Conservation (phyloP, 2,113 vertebrate genomes). For the Syngnathus typhle region DNA sequence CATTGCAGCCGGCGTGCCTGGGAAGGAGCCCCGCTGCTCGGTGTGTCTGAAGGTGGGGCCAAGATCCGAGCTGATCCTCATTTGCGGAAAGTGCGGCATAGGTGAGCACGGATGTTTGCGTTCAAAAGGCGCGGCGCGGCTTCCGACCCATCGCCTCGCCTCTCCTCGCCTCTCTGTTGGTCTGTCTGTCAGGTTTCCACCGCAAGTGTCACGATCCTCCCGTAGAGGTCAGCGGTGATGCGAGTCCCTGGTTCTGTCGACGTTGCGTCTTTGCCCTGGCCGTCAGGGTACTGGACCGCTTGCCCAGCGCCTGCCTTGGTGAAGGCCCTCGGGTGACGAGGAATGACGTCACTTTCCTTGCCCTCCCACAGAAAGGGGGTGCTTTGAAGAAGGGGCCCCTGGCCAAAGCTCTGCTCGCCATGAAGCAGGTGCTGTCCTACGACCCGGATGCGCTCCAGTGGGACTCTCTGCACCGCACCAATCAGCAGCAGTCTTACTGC, state of each 20-base stretch:
- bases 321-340: too few species aligned
- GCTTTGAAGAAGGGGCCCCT: slow-evolving; percentile 91
- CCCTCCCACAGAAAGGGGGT: slow-evolving; percentile 81
- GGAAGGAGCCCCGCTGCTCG: slow-evolving; percentile 87
- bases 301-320: not conserved
- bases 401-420: slow-evolving; percentile 80
- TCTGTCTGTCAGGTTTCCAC: slow-evolving; percentile 78
- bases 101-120: slow-evolving; percentile 68
- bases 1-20: slow-evolving; percentile 82
- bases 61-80: slow-evolving; percentile 75
- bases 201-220: slow-evolving; percentile 90
- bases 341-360: not conserved
- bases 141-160: too few species aligned
- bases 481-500: slow-evolving; percentile 95
- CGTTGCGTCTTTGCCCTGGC: slow-evolving; percentile 91
- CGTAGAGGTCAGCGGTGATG: slow-evolving; percentile 66
- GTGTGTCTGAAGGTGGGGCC: slow-evolving; percentile 79
- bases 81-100: slow-evolving; percentile 93
- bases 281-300: slow-evolving; percentile 53
- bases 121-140: too few species aligned
- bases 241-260: slow-evolving; percentile 88
- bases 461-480: slow-evolving; percentile 88
- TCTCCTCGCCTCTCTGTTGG: not conserved
- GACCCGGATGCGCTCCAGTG: slow-evolving; percentile 83
- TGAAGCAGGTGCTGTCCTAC: slow-evolving; percentile 91